phyloP scores from a whole-genome alignment of 2,888 invertebrate genomes.

The Cybosia mesomella region DNA sequence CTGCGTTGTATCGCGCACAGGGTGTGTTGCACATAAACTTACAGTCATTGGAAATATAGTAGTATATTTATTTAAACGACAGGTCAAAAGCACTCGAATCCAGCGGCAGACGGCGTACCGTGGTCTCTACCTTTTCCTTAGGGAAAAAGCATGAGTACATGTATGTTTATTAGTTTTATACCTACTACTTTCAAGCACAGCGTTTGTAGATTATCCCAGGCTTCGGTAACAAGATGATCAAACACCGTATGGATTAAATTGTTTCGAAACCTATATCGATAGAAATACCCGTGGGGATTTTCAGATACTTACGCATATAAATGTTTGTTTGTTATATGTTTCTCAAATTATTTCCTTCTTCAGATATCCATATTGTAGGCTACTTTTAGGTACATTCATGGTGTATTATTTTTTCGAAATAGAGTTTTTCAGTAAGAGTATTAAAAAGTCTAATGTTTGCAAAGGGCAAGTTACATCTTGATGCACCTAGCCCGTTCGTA shows the following conservation, averaged over 20 bases:
- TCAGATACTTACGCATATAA: neutral
- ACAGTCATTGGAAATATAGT: too few species aligned
- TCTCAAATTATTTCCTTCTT: neutral
- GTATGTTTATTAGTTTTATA: neutral
- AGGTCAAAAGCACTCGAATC: neutral
- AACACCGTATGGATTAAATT: neutral
- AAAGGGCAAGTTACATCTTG: neutral
- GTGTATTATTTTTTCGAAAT: neutral
- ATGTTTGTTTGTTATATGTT: neutral
- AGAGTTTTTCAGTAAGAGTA: neutral
- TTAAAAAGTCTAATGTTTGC: neutral
- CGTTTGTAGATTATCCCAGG: neutral
- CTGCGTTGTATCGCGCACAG: constrained; percentile 31
- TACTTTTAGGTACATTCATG: too few species aligned
- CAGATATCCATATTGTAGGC: too few species aligned
- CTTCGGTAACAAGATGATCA: neutral
- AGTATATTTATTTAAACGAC: too few species aligned
- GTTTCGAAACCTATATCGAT: neutral
- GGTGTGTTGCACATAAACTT: constrained; percentile 9
- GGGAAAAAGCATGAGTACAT: neutral
- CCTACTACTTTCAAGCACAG: neutral
- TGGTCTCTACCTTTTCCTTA: too few species aligned
- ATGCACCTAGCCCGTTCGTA: neutral
- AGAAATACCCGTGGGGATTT: too few species aligned
- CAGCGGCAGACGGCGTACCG: neutral